Evolutionary conservation across 2,797 vertebrate species (phyloP).

Genomic region (Coreius guichenoti): DNA sequence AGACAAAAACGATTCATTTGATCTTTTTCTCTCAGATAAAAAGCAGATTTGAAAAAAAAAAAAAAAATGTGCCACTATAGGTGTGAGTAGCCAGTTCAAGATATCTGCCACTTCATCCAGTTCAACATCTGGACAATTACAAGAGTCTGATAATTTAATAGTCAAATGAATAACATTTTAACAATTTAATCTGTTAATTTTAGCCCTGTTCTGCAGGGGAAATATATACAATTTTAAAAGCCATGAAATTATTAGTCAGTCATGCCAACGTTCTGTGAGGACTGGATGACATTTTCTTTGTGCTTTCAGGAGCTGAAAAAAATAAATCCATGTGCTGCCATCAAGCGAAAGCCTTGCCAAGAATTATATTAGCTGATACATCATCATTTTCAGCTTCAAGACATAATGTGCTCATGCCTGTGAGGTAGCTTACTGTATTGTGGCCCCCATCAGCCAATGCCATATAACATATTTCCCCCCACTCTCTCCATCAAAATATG

Average conservation of each 20-base stretch:
- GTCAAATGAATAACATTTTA: not conserved
- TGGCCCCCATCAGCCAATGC: constrained; percentile 22
- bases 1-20: not conserved
- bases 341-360: constrained; percentile 57
- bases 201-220: not conserved
- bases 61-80: not conserved
- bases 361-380: constrained; percentile 67
- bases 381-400: constrained; percentile 68
- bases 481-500: not conserved
- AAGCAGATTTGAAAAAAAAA: too few species aligned
- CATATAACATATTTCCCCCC: constrained; percentile 17
- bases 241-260: not conserved
- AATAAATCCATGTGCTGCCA: constrained; percentile 65
- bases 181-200: not conserved
- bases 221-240: not conserved
- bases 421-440: constrained; percentile 17
- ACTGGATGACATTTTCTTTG: constrained; percentile 38
- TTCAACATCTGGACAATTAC: not conserved
- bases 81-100: not conserved
- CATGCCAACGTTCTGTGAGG: not conserved
- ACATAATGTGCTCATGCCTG: constrained; percentile 18
- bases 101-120: not conserved
- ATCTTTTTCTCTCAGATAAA: not conserved
- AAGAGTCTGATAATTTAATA: not conserved
- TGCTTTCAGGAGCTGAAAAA: constrained; percentile 52